A percentile compares a stretch with the other conserved stretches of the same genome.
These are phyloP conservation scores for Drosophila eugracilis DNA, from an alignment of 1,140 invertebrate genomes.

Conservation along the genomic window DNA sequence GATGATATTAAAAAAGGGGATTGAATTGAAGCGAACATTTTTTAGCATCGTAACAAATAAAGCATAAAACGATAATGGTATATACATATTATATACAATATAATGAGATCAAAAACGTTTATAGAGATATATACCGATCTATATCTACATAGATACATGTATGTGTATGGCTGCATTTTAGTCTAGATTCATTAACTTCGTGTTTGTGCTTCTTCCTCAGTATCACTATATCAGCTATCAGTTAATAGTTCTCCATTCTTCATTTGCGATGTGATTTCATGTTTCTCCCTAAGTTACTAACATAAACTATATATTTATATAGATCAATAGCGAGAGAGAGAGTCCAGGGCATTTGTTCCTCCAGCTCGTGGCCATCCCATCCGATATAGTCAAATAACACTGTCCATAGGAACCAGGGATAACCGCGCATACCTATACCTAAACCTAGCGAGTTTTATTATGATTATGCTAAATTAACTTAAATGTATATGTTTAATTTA, in stretches of 20 bases:
- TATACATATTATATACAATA: conserved; percentile 28
- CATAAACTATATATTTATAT: conserved; percentile 1
- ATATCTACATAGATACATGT: conserved; percentile 30
- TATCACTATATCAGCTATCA: conserved; percentile 12
- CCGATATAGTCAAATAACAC: conserved; percentile 26
- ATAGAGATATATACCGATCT: conserved; percentile 25
- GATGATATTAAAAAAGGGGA: conserved; percentile 18
- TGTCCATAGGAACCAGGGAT: conserved; percentile 25
- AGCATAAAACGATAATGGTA: conserved; percentile 23
- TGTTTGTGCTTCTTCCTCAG: conserved; percentile 13
- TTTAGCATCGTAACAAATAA: conserved; percentile 30
- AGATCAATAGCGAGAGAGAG: conserved; percentile 4
- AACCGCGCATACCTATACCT: conserved; percentile 38
- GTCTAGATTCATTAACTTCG: conserved; percentile 23
- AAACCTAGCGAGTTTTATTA: conserved; percentile 16
- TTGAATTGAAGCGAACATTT: conserved; percentile 6
- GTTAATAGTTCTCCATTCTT: conserved; percentile 21
- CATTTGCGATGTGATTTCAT: conserved; percentile 40
- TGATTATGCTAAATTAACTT: conserved; percentile 30
- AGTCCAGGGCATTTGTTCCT: conserved; percentile 30
- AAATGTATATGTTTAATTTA: conserved; percentile 46
- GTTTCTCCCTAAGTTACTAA: conserved; percentile 9
- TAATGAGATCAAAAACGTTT: conserved; percentile 39
- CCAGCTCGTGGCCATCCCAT: conserved; percentile 9
- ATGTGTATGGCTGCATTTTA: conserved; percentile 55